Conservation (phyloP, 2,797 vertebrate species). For the Melanotaenia boesemani region DNA sequence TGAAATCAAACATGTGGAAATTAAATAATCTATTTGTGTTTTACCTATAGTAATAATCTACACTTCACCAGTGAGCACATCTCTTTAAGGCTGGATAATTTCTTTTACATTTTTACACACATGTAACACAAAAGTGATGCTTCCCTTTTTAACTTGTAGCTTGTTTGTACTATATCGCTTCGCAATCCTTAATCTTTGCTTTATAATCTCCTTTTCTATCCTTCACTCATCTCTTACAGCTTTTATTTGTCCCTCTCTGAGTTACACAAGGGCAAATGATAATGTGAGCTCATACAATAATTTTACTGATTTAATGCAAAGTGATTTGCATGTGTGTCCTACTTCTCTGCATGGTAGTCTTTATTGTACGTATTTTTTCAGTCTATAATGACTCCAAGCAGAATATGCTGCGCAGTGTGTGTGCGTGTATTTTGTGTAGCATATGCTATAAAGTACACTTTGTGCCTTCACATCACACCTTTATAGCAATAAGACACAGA, state of each 20-base stretch:
- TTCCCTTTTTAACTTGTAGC: background rate
- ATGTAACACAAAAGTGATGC: background rate
- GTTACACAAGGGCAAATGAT: background rate
- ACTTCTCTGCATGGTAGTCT: background rate
- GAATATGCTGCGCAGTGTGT: background rate
- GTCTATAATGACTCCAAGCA: background rate
- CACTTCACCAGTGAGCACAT: background rate
- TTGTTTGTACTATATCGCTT: conserved; percentile 14
- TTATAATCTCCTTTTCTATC: background rate
- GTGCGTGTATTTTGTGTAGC: background rate
- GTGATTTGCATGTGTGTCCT: background rate
- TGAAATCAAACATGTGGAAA: background rate
- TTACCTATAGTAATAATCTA: background rate
- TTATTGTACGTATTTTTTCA: background rate
- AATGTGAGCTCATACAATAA: background rate
- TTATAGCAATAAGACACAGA: conserved; percentile 1
- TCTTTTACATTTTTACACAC: background rate
- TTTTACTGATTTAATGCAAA: background rate
- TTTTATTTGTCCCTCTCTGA: background rate
- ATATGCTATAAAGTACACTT: too few relatives aligned
- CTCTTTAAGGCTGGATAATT: background rate
- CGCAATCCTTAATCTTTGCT: conserved; percentile 13
- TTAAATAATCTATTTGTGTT: background rate
- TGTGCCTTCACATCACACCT: too few relatives aligned
- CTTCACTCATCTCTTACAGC: background rate